A percentile compares a stretch with the other conserved stretches of the same genome.
Evolutionary conservation across 2,888 invertebrate species (phyloP).

Genomic region (Lasioglossum vierecki): DNA sequence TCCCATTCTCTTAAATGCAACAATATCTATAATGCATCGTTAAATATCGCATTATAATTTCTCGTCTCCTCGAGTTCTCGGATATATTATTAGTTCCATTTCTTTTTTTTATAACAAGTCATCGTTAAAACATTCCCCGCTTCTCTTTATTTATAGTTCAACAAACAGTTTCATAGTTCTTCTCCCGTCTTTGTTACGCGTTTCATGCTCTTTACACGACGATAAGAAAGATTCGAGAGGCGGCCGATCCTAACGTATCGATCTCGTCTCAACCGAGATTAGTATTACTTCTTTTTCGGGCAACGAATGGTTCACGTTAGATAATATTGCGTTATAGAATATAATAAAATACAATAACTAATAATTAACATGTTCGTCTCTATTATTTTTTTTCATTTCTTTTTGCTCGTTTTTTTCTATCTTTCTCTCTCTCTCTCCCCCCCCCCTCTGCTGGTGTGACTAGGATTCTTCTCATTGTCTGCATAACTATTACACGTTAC

Average conservation of each 20-base stretch:
- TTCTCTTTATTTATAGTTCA: constrained; percentile 55
- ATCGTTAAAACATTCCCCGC: constrained; percentile 50
- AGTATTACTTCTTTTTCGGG: background rate
- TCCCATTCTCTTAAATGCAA: constrained; percentile 50
- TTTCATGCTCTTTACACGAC: background rate
- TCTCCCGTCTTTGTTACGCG: constrained; percentile 25
- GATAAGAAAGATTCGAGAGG: constrained; percentile 34
- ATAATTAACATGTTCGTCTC: constrained; percentile 67
- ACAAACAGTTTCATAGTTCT: constrained; percentile 52
- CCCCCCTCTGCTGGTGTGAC: constrained; percentile 72
- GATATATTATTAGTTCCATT: constrained; percentile 41
- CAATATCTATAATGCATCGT: constrained; percentile 46
- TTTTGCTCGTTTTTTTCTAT: constrained; percentile 56
- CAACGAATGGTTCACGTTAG: constrained; percentile 37
- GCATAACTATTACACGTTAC: constrained; percentile 71
- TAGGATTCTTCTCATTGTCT: constrained; percentile 77
- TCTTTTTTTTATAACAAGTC: constrained; percentile 49
- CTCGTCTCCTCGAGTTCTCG: constrained; percentile 23
- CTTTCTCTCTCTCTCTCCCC: background rate
- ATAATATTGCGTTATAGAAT: constrained; percentile 67
- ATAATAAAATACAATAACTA: constrained; percentile 74
- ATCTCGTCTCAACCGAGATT: constrained; percentile 31
- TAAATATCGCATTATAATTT: constrained; percentile 44
- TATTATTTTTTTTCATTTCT: constrained; percentile 40
- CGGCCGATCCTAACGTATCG: constrained; percentile 19